Base-by-base conservation (phyloP, 64 coral and sea anemone species). In the Pachyseris speciosa region DNA sequence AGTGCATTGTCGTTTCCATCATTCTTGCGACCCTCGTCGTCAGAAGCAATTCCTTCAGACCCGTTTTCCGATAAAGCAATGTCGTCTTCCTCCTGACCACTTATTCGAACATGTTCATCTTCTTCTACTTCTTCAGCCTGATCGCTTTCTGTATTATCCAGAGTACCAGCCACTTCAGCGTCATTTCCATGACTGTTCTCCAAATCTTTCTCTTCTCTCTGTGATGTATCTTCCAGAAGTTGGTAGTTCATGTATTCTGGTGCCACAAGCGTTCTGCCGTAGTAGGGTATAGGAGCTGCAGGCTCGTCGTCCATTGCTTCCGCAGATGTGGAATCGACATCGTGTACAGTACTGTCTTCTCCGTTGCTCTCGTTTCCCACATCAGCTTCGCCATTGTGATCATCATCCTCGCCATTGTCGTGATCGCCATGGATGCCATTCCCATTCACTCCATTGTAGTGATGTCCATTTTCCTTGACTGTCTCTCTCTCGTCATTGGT, bases 161-260 rank as follows among this genome's bases (percentile, higher is more conserved):
- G 7, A 7, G 31, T 50, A 58, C 8, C 32, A 24, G 50, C 16
- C 7, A 29, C 42, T 3, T 16, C 11, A 19, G 8, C 24, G 3
- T 51, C 29, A 20, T 53, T 24, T 34, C 19, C 13, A 10, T 41
- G 15, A 16, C 40, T 37, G 1, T 61, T 20, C 34, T 38, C 52
- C 15, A 5, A 3, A 20, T 32, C 34, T 11, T 39, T 40, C 19
- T 81, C 77, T 80, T 60, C 52, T 22, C 3, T 26, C 20, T 61
- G 51, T 20, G 77, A 63, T n/a, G 31, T 37, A 25, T 60, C 77
- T 3, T 40, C 52, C 15, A 28, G 30, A 25, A 61, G 7, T 12
- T 38, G 52, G 24, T 61, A 81, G 32, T 63, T 81, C 77, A 81
- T 61, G n/a, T 63, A 81, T 37, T 81, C 77, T 1, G 77, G 77